Evolutionary conservation across 2,797 vertebrate genomes (phyloP).

Genomic region (Stomatorhinus walkeri): DNA sequence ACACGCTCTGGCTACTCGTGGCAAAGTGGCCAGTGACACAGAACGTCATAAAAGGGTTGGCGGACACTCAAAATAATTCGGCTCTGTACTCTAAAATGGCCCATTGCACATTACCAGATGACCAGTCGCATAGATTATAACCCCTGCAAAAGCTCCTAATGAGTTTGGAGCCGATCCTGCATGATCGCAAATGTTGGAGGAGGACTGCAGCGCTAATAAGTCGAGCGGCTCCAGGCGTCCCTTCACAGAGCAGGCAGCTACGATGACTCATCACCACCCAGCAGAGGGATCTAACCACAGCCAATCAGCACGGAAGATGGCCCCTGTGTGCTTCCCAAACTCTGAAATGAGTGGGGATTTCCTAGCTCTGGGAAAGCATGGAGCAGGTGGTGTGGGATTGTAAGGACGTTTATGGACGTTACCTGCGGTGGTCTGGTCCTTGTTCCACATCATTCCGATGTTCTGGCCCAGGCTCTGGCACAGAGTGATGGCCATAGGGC

Average conservation of each 20-base stretch:
- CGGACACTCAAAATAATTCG: background rate
- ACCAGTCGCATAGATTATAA: background rate
- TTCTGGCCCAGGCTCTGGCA: conserved; percentile 93
- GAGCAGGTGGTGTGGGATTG: background rate
- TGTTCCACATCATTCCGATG: conserved; percentile 94
- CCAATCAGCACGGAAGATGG: conserved; percentile 9
- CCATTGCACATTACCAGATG: background rate
- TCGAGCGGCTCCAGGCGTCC: background rate
- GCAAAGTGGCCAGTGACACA: background rate
- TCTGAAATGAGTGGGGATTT: background rate
- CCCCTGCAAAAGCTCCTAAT: background rate
- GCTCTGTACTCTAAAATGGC: background rate
- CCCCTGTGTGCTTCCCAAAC: background rate
- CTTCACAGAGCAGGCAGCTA: conserved; percentile 5
- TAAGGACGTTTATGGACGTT: background rate
- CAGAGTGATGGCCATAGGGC: conserved; percentile 84
- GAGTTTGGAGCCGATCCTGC: background rate
- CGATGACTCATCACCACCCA: conserved; percentile 14
- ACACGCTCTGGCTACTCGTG: background rate
- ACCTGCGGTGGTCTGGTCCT: conserved; percentile 77
- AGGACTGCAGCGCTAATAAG: background rate
- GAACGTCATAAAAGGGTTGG: background rate
- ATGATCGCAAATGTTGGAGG: background rate
- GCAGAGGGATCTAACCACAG: conserved; percentile 18
- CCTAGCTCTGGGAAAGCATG: background rate